A percentile compares a stretch with the other conserved stretches of the same genome.
Conservation (phyloP, 2,797 vertebrate species). For the Peromyscus eremicus region DNA sequence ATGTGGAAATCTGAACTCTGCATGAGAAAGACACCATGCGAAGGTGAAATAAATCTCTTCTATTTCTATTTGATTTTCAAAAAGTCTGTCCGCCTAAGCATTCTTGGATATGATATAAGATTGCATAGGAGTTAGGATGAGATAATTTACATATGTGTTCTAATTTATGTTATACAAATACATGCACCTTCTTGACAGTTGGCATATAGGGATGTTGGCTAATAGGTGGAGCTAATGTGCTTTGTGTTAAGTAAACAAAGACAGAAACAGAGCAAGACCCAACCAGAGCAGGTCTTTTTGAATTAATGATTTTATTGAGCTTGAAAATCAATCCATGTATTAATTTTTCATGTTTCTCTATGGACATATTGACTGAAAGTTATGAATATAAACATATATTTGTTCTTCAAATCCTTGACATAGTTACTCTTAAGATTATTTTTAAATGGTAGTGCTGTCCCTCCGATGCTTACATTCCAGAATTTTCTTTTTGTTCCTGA, state of each 20-base stretch:
- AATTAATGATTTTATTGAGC: slow-evolving; percentile 64
- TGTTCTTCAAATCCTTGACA: slow-evolving; percentile 46
- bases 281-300: slow-evolving; percentile 21
- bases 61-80: slow-evolving; percentile 85
- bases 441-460: neutral
- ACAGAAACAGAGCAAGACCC: neutral
- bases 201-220: slow-evolving; percentile 55
- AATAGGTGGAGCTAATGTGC: neutral
- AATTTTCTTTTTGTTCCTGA: slow-evolving; percentile 64
- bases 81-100: slow-evolving; percentile 72
- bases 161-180: slow-evolving; percentile 62
- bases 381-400: slow-evolving; percentile 46
- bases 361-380: slow-evolving; percentile 19
- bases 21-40: slow-evolving; percentile 91
- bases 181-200: slow-evolving; percentile 20
- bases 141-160: slow-evolving; percentile 64
- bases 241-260: slow-evolving; percentile 35
- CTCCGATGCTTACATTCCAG: neutral
- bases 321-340: slow-evolving; percentile 20
- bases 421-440: slow-evolving; percentile 39
- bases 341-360: slow-evolving; percentile 59
- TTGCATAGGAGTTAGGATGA: slow-evolving; percentile 65
- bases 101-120: slow-evolving; percentile 56
- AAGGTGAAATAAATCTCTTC: slow-evolving; percentile 91
- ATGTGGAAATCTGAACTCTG: slow-evolving; percentile 92